Evolutionary conservation across 2,797 vertebrate genomes (phyloP).

Genomic region (Salarias fasciatus): DNA sequence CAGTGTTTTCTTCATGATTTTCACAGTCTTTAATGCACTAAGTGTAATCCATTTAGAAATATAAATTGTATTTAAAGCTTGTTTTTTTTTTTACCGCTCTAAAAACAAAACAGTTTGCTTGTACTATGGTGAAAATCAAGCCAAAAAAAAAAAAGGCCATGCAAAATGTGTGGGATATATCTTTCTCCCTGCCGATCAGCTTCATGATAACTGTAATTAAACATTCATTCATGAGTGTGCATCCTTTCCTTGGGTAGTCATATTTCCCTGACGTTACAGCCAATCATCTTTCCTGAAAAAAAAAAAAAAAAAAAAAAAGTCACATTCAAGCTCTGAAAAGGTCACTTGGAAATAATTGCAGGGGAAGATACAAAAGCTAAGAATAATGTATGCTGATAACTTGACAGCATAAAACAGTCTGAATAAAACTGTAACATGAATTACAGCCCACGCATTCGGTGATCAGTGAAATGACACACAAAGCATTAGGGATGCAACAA

Average conservation of each 20-base stretch:
- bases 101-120: constrained; percentile 5
- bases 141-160: not conserved
- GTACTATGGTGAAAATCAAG: constrained; percentile 7
- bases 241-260: constrained; percentile 41
- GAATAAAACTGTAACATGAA: constrained; percentile 60
- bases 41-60: constrained; percentile 45
- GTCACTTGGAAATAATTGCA: constrained; percentile 48
- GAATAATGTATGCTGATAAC: constrained; percentile 42
- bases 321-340: constrained; percentile 35
- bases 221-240: constrained; percentile 11
- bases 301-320: not conserved
- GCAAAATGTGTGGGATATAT: constrained; percentile 1
- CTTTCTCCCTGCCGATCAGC: not conserved
- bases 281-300: constrained; percentile 32
- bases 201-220: not conserved
- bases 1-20: constrained; percentile 50
- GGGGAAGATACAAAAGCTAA: constrained; percentile 36
- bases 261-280: constrained; percentile 18
- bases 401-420: constrained; percentile 52
- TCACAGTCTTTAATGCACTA: constrained; percentile 46
- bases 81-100: constrained; percentile 26
- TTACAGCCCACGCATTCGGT: constrained; percentile 47
- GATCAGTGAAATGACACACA: constrained; percentile 61
- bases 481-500: constrained; percentile 60
- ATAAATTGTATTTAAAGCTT: constrained; percentile 39